These are phyloP conservation scores for Danio choprae DNA, from an alignment of 2,797 vertebrate species.

Conservation along the genomic window DNA sequence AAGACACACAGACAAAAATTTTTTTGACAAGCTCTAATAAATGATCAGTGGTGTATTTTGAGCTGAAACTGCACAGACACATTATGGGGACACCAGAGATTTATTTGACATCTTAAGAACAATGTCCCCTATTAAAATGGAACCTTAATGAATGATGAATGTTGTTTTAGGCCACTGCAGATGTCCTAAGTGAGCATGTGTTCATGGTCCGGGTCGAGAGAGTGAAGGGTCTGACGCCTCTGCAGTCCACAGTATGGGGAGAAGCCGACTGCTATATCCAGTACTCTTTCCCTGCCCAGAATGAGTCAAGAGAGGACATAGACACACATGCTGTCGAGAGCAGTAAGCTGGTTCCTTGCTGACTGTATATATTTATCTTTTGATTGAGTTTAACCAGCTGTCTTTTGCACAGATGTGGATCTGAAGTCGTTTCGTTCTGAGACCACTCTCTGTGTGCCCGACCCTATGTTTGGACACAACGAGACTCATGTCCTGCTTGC, in stretches of 20 bases:
- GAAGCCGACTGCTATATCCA: constrained; percentile 96
- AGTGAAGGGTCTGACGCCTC: constrained; percentile 85
- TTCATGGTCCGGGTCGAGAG: constrained; percentile 88
- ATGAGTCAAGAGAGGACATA: constrained; percentile 58
- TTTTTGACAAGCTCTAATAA: too few species aligned
- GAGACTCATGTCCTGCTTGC: constrained; percentile 85
- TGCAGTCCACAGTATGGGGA: constrained; percentile 96
- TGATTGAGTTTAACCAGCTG: background rate
- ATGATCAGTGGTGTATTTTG: too few species aligned
- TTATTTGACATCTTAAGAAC: too few species aligned
- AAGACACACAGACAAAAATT: too few species aligned
- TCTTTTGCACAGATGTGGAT: constrained; percentile 67
- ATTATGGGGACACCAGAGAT: too few species aligned
- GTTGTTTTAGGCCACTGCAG: constrained; percentile 67
- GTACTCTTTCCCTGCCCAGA: constrained; percentile 89
- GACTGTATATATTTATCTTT: background rate
- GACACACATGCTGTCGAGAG: constrained; percentile 73
- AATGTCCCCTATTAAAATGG: too few species aligned
- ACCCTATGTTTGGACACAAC: constrained; percentile 86
- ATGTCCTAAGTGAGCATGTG: constrained; percentile 82
- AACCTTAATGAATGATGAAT: background rate
- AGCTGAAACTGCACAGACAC: too few species aligned
- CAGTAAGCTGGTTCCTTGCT: constrained; percentile 71
- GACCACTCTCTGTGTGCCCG: constrained; percentile 89
- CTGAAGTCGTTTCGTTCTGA: constrained; percentile 86